These are phyloP conservation scores for Athalia cordata DNA, from an alignment of 2,888 invertebrate genomes.

Conservation along the genomic window DNA sequence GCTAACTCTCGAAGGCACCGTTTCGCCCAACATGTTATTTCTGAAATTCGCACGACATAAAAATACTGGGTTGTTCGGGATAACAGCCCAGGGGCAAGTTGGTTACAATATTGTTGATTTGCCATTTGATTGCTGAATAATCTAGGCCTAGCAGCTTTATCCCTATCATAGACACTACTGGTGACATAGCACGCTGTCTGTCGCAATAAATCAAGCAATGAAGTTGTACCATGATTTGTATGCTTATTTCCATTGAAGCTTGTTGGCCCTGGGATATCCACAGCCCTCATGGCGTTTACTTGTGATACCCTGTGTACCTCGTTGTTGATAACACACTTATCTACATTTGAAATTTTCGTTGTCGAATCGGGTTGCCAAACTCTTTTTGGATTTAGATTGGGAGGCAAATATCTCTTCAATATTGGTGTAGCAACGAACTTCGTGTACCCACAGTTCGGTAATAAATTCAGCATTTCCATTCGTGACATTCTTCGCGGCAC, in stretches of 20 bases:
- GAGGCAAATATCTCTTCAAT: constrained; percentile 63
- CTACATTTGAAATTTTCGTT: constrained; percentile 50
- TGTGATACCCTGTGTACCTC: too few species aligned
- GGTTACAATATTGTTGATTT: constrained; percentile 6
- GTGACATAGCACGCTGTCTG: too few species aligned
- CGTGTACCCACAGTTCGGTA: constrained; percentile 65
- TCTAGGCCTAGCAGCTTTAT: background rate
- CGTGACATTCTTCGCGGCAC: constrained; percentile 63
- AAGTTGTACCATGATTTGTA: too few species aligned
- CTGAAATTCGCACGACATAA: too few species aligned
- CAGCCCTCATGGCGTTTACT: background rate
- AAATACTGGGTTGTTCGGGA: background rate
- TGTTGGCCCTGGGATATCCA: background rate
- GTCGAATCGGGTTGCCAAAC: constrained; percentile 60
- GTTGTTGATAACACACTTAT: background rate
- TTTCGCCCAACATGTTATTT: too few species aligned
- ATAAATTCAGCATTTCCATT: constrained; percentile 67
- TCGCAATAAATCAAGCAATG: too few species aligned
- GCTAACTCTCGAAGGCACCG: too few species aligned
- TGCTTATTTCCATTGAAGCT: too few species aligned
- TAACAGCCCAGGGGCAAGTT: background rate
- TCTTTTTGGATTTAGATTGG: constrained; percentile 60
- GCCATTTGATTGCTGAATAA: background rate
- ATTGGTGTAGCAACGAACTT: constrained; percentile 57
- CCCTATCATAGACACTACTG: too few species aligned